These are phyloP conservation scores for Rhingia rostrata DNA, from an alignment of 2,888 invertebrate genomes.

Conservation along the genomic window DNA sequence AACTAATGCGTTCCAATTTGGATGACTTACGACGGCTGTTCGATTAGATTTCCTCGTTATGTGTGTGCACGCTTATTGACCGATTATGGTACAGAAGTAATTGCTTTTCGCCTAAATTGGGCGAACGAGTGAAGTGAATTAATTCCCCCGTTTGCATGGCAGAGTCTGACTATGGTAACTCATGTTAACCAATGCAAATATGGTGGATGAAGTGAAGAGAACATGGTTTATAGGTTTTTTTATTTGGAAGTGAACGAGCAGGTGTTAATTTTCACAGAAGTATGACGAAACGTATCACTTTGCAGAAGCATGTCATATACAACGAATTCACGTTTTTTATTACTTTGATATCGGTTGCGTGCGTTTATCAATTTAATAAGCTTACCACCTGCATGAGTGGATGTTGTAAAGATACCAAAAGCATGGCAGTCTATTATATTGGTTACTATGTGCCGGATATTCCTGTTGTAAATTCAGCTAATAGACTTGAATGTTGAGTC, in stretches of 20 bases:
- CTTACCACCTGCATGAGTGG: background rate
- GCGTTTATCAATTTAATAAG: background rate
- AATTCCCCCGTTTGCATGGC: slow-evolving; percentile 38
- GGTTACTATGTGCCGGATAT: background rate
- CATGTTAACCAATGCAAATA: slow-evolving; percentile 20
- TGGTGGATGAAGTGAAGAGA: background rate
- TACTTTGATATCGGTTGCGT: slow-evolving; percentile 21
- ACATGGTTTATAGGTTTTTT: slow-evolving; percentile 32
- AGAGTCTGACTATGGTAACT: background rate
- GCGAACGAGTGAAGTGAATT: slow-evolving; percentile 6
- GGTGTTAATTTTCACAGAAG: slow-evolving; percentile 16
- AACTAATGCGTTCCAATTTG: slow-evolving; percentile 10
- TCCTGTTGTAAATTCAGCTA: too few species aligned
- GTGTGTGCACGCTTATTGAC: slow-evolving; percentile 5
- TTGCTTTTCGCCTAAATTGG: slow-evolving; percentile 41
- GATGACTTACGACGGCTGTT: slow-evolving; percentile 16
- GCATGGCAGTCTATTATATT: background rate
- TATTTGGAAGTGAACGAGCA: slow-evolving; percentile 8
- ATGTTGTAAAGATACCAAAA: background rate
- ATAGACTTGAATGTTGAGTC: too few species aligned
- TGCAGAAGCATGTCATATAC: background rate
- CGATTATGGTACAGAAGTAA: slow-evolving; percentile 20
- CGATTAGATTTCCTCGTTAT: slow-evolving; percentile 46
- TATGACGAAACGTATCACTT: background rate
- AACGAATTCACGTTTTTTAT: slow-evolving; percentile 7